These are phyloP conservation scores for Eulemur coronatus DNA, from an alignment of 2,797 vertebrate species.

Conservation along the genomic window DNA sequence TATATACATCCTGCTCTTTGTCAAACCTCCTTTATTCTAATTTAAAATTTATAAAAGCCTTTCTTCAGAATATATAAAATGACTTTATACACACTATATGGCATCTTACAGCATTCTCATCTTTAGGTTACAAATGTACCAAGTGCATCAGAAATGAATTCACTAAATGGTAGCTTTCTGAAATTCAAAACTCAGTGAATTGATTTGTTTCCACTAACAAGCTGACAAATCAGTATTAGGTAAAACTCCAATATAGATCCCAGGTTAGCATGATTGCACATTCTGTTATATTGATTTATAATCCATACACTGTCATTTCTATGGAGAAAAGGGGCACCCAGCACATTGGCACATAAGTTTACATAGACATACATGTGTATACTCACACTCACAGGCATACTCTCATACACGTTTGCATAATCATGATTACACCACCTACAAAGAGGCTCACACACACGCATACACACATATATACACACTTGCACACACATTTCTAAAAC, in stretches of 20 bases:
- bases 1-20: not conserved
- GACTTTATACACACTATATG: not conserved
- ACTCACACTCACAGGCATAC: not conserved
- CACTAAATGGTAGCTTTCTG: not conserved
- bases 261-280: not conserved
- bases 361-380: not conserved
- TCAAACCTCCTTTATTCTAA: not conserved
- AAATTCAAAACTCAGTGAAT: conserved; percentile 36
- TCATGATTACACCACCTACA: not conserved
- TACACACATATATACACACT: not conserved
- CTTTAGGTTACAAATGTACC: not conserved
- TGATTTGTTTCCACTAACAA: conserved; percentile 6
- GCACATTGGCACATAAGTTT: not conserved
- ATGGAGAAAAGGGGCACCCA: not conserved
- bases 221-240: not conserved
- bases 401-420: not conserved
- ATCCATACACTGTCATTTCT: not conserved
- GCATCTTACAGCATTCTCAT: not conserved
- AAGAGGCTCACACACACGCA: not conserved
- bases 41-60: not conserved
- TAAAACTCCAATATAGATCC: not conserved
- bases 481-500: not conserved
- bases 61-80: conserved; percentile 19
- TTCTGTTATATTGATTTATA: conserved; percentile 30
- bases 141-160: conserved; percentile 23